phyloP scores from a whole-genome alignment of 2,888 invertebrate species.

The Chalcis sispes region DNA sequence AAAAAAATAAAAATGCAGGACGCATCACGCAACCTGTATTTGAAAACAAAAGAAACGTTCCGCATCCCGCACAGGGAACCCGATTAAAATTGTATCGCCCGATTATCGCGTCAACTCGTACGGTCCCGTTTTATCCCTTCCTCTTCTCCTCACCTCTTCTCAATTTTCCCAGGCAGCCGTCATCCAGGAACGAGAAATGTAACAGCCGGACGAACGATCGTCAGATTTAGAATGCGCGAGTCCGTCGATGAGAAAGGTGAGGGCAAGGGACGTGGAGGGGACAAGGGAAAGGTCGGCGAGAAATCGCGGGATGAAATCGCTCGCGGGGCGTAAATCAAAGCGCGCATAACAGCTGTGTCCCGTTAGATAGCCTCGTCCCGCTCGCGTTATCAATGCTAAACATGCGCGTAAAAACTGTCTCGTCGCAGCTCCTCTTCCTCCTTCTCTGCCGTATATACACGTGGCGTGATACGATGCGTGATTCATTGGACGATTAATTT shows the following conservation, averaged over 20 bases:
- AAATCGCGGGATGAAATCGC: not conserved
- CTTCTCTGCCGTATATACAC: too few species aligned
- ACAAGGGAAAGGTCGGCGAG: not conserved
- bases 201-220: conserved; percentile 7
- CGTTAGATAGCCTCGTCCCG: conserved; percentile 5
- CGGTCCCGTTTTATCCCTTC: too few species aligned
- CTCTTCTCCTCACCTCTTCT: too few species aligned
- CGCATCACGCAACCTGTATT: too few species aligned
- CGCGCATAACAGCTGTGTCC: conserved; percentile 35
- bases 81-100: conserved; percentile 43
- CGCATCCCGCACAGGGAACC: not conserved
- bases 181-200: too few species aligned
- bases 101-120: conserved; percentile 19
- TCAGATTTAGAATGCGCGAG: conserved; percentile 32
- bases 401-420: conserved; percentile 65
- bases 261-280: too few species aligned
- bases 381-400: conserved; percentile 72
- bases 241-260: too few species aligned
- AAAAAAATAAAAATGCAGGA: too few species aligned
- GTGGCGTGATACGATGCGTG: conserved; percentile 70
- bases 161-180: too few species aligned
- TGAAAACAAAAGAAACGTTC: too few species aligned
- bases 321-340: conserved; percentile 52
- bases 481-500: conserved; percentile 74
- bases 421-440: conserved; percentile 3